A percentile compares a stretch with the other conserved stretches of the same genome.
Conservation (phyloP, 2,113 vertebrate species). For the Mustela lutreola region DNA sequence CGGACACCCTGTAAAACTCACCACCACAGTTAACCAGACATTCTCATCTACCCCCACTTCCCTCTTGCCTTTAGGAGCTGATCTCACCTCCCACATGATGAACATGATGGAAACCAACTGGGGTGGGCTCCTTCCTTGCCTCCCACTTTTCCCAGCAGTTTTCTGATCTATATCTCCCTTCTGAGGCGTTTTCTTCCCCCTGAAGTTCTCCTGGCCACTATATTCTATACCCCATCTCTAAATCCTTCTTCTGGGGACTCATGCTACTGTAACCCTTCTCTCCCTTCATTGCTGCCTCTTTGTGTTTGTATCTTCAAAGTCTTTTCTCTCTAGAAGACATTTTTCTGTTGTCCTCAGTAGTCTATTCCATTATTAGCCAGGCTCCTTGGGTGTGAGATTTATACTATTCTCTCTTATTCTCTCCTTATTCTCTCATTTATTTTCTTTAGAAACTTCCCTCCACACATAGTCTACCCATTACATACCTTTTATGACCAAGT, state of each 20-base stretch:
- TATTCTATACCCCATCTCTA: not conserved
- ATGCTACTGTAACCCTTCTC: not conserved
- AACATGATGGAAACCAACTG: not conserved
- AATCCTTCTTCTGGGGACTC: constrained; percentile 16
- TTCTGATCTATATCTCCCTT: not conserved
- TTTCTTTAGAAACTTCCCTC: not conserved
- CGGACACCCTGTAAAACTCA: not conserved
- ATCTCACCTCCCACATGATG: not conserved
- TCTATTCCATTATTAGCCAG: constrained; percentile 14
- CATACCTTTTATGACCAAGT: not conserved
- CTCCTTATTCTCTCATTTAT: not conserved
- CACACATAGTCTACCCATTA: not conserved
- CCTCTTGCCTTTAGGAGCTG: not conserved
- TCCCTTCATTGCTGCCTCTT: constrained; percentile 12
- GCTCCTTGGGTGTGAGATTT: constrained; percentile 9
- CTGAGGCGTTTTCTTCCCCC: not conserved
- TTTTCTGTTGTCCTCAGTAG: not conserved
- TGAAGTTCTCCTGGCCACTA: not conserved
- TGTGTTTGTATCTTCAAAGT: constrained; percentile 19
- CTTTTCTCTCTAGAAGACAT: not conserved
- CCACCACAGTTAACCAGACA: not conserved
- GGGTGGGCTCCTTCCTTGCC: not conserved
- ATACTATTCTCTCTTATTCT: not conserved
- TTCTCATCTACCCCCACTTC: not conserved
- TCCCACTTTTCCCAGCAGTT: not conserved